Base-by-base conservation (phyloP, 2,113 vertebrate species). In the Podocnemis expansa region DNA sequence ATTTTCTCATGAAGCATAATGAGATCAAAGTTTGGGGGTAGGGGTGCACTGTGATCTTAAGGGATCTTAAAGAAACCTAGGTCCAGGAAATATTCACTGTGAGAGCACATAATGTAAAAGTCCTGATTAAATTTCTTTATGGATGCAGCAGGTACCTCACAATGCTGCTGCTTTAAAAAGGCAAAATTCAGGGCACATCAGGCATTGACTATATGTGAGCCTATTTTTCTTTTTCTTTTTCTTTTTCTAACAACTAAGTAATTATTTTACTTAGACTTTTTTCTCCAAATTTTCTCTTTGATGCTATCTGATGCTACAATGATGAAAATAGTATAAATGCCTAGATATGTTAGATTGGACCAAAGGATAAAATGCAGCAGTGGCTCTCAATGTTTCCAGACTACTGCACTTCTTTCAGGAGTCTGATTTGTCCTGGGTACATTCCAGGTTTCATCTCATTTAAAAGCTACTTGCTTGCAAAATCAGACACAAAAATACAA, bases 121-220 rank as follows among this genome's bases (percentile, higher is more conserved):
- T n/a, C n/a, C 34, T 70, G 34, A 58, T 27, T 58, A 58, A 58
- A 58, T 58, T 70, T 70, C 63, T 70, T 22, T 38, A 22, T 38
- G 63, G 7, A 70, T n/a, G n/a, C 19, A 70, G n/a, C 19, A 70
- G 63, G 63, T 17, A 38, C n/a, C 63, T 21, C n/a, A 21, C 7
- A 19, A 70, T 70, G 34, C n/a, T 70, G 21, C 63, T 34, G 38
- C 38, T 70, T 70, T 19, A 70, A 70, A 70, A 70, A 70, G 63
- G 19, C 63, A 70, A 17, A 38, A 70, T 38, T 14, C 34, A 22
- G 63, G 16, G 63, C n/a, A 38, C n/a, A 70, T n/a, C 63, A 70
- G 31, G 31, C 16, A 38, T 38, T 38, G n/a, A 38, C 58, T 60
- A 8, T 2, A 4, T 70, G 0, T 14, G 0, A n/a, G 27, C 63